Percentiles rank a stretch among this genome's conserved stretches.
phyloP scores from a whole-genome alignment of 1,140 invertebrate species.

The Dermatophagoides farinae region DNA sequence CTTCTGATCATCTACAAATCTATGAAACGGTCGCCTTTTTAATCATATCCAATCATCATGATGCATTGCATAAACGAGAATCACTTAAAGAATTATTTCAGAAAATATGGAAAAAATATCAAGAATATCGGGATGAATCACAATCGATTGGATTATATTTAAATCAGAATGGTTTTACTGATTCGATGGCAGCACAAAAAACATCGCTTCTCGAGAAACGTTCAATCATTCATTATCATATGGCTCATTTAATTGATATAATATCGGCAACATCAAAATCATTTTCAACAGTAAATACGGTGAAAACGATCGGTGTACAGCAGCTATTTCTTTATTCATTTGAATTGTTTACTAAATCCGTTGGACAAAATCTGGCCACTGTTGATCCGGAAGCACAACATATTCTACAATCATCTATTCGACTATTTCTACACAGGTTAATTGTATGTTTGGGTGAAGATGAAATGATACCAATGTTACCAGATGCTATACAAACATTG shows the following conservation, averaged over 20 bases:
- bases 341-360: slow-evolving; percentile 30
- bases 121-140: not conserved
- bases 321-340: slow-evolving; percentile 32
- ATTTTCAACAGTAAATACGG: slow-evolving; percentile 34
- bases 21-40: slow-evolving; percentile 36
- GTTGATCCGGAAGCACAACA: slow-evolving; percentile 6
- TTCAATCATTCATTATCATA: slow-evolving; percentile 19
- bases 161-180: not conserved
- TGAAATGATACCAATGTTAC: slow-evolving; percentile 35
- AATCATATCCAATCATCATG: slow-evolving; percentile 27
- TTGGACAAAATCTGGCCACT: slow-evolving; percentile 18
- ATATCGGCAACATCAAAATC: slow-evolving; percentile 35
- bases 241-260: slow-evolving; percentile 33
- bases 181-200: not conserved
- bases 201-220: not conserved
- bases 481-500: slow-evolving; percentile 29
- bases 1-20: slow-evolving; percentile 36
- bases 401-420: slow-evolving; percentile 27
- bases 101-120: slow-evolving; percentile 4
- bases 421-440: slow-evolving; percentile 38
- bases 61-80: slow-evolving; percentile 26
- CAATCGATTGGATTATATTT: not conserved
- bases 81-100: slow-evolving; percentile 25
- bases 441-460: slow-evolving; percentile 35
- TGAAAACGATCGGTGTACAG: slow-evolving; percentile 33